A percentile compares a stretch with the other conserved stretches of the same genome.
Evolutionary conservation across 2,888 invertebrate species (phyloP).

Genomic region (Sinhomidia bicolor): DNA sequence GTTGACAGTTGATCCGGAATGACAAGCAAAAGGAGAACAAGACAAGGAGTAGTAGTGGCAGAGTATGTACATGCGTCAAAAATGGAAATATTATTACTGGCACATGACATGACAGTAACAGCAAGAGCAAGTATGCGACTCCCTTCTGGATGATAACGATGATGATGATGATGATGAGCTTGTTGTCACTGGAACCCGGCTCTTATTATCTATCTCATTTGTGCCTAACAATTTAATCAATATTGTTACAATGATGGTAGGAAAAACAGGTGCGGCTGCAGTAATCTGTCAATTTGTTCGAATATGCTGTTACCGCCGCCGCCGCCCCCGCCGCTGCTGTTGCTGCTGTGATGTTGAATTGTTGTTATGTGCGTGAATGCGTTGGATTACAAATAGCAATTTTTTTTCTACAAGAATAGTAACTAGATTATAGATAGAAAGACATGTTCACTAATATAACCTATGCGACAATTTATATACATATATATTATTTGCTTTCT

Average conservation of each 20-base stretch:
- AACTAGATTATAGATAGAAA: no score
- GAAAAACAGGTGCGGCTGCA: neutral
- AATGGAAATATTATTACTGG: neutral
- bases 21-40: neutral
- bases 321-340: neutral
- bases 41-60: no score
- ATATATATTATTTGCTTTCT: no score
- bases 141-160: neutral
- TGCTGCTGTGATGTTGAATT: neutral
- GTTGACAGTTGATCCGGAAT: neutral
- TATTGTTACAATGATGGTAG: no score
- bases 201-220: neutral
- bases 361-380: neutral
- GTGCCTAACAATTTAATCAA: neutral
- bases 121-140: no score
- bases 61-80: neutral
- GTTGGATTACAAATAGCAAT: neutral
- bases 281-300: neutral
- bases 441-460: no score
- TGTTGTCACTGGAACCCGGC: neutral
- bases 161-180: neutral
- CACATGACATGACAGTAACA: neutral
- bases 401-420: no score
- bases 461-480: no score
- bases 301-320: no score